phyloP scores from a whole-genome alignment of 2,113 vertebrate species.

The Pogonocichla stellata region DNA sequence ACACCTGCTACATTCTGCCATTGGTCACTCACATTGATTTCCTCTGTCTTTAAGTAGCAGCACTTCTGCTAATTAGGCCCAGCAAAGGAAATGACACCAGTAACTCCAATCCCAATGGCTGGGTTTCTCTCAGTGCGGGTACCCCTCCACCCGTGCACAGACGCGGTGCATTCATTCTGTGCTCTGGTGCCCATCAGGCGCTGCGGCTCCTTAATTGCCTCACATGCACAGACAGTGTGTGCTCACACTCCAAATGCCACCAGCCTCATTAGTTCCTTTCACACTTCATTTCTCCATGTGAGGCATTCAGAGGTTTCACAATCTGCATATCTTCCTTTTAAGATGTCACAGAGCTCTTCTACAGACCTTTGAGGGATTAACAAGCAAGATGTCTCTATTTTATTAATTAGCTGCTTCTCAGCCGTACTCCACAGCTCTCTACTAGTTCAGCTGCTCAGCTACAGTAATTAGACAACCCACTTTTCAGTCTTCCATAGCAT shows the following conservation, averaged over 20 bases:
- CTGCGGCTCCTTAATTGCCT: background rate
- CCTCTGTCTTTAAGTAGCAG: background rate
- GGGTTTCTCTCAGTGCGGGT: background rate
- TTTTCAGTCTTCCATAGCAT: background rate
- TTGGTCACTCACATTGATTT: background rate
- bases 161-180: fast-evolving
- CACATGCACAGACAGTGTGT: background rate
- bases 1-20: background rate
- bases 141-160: background rate
- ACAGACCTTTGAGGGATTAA: slow-evolving; percentile 43
- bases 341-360: slow-evolving; percentile 30
- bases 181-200: background rate
- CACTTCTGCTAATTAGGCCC: background rate
- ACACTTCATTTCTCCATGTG: slow-evolving; percentile 4
- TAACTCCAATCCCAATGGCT: background rate
- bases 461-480: slow-evolving; percentile 29
- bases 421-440: background rate
- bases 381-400: background rate
- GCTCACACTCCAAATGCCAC: background rate
- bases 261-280: slow-evolving; percentile 33
- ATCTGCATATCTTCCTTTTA: slow-evolving; percentile 37
- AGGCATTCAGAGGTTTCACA: slow-evolving; percentile 14
- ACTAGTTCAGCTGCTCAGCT: slow-evolving; percentile 20
- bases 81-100: background rate
- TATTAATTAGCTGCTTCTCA: slow-evolving; percentile 51